phyloP scores from a whole-genome alignment of 2,888 invertebrate species.

The Blera fallax region DNA sequence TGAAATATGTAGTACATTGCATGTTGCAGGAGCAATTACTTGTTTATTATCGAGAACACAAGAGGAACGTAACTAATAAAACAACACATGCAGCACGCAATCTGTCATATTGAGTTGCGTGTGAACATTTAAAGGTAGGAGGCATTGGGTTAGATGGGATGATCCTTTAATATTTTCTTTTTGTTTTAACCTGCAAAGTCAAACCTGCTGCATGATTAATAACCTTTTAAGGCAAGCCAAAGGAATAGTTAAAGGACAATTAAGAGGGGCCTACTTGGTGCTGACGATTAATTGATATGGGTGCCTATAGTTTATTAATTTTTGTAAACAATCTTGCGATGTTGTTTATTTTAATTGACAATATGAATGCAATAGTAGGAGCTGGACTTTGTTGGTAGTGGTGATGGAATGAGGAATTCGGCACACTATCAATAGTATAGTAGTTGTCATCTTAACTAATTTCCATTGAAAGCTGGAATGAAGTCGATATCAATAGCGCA shows the following conservation, averaged over 20 bases:
- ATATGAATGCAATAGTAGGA: no score
- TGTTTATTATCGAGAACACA: background rate
- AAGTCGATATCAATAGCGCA: no score
- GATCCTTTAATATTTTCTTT: background rate
- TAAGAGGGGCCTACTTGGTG: background rate
- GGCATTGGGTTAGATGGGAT: background rate
- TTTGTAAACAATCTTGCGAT: no score
- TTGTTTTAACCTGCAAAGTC: background rate
- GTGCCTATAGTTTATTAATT: background rate
- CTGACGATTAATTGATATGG: background rate
- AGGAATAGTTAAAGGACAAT: background rate
- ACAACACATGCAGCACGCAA: conserved; percentile 29
- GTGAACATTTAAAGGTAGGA: background rate
- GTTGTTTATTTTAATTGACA: no score
- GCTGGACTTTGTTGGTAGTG: no score
- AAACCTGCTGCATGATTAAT: background rate
- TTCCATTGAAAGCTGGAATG: no score
- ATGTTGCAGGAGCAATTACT: conserved; percentile 26
- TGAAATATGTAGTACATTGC: background rate
- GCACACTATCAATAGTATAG: no score
- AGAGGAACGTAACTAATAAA: conserved; percentile 9
- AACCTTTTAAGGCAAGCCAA: background rate
- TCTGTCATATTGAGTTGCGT: background rate
- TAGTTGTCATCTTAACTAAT: no score
- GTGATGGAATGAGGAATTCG: no score